Evolutionary conservation across 2,113 vertebrate species (phyloP).

Genomic region (Amazona guildingii): DNA sequence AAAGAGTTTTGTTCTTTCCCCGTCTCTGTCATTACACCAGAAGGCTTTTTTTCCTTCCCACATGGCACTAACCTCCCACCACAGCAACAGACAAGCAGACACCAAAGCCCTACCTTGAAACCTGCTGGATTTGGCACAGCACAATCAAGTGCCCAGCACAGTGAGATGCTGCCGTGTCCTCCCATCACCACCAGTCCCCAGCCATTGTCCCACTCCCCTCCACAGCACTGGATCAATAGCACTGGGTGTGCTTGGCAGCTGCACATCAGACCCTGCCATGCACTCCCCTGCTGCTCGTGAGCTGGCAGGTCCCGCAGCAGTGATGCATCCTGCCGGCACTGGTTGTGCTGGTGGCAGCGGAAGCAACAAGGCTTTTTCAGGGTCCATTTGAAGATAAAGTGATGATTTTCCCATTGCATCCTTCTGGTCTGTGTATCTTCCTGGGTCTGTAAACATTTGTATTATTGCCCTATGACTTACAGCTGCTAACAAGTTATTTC

Average conservation of each 20-base stretch:
- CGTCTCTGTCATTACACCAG: not conserved
- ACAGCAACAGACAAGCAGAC: not conserved
- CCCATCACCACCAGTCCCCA: fast-evolving
- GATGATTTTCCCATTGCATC: not conserved
- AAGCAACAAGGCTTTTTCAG: not conserved
- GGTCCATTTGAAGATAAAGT: not conserved
- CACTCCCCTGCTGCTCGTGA: not conserved
- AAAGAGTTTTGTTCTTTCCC: not conserved
- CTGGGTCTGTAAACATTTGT: not conserved
- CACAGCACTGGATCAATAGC: not conserved
- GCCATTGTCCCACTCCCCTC: not conserved
- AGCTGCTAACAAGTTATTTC: not conserved
- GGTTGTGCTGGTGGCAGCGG: not conserved
- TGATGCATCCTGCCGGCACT: not conserved
- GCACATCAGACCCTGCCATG: not conserved
- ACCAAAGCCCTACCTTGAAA: not conserved
- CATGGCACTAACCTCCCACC: not conserved
- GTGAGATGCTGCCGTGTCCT: not conserved
- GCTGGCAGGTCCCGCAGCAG: not conserved
- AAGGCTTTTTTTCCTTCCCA: not conserved
- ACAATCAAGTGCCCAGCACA: not conserved
- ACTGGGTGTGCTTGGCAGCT: not conserved
- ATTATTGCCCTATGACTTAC: not conserved
- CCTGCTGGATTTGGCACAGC: not conserved
- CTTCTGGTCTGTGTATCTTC: not conserved